These are phyloP conservation scores for Meloidogyne chitwoodi DNA, from an alignment of 1,140 invertebrate species.

Conservation along the genomic window DNA sequence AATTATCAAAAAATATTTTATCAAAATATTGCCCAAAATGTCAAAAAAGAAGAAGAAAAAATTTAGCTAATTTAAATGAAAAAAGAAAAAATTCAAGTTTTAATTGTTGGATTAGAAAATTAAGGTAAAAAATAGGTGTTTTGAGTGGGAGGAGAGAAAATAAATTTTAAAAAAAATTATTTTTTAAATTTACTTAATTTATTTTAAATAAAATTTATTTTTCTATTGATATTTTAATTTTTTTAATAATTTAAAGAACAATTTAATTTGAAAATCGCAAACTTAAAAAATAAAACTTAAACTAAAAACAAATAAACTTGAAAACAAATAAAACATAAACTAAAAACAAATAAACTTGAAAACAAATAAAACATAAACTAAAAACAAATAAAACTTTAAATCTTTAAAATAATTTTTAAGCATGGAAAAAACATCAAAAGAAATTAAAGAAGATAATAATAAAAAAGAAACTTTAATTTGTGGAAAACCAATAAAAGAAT, in stretches of 20 bases:
- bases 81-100: neutral
- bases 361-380: too few relatives aligned
- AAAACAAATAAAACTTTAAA: neutral
- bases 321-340: too few relatives aligned
- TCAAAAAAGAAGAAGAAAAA: neutral
- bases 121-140: neutral
- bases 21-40: neutral
- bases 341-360: too few relatives aligned
- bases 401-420: neutral
- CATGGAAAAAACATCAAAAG: conserved; percentile 21
- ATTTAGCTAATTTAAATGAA: neutral
- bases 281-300: too few relatives aligned
- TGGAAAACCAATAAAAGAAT: conserved; percentile 45
- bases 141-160: neutral
- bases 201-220: too few relatives aligned
- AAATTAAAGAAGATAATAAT: conserved; percentile 14
- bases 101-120: neutral
- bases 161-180: too few relatives aligned
- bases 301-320: too few relatives aligned
- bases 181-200: too few relatives aligned
- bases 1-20: neutral
- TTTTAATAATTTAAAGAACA: too few relatives aligned
- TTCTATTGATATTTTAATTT: too few relatives aligned
- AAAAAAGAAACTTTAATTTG: conserved; percentile 33
- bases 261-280: too few relatives aligned